Evolutionary conservation across 2,113 vertebrate genomes (phyloP).

Genomic region (Callionymus lyra): DNA sequence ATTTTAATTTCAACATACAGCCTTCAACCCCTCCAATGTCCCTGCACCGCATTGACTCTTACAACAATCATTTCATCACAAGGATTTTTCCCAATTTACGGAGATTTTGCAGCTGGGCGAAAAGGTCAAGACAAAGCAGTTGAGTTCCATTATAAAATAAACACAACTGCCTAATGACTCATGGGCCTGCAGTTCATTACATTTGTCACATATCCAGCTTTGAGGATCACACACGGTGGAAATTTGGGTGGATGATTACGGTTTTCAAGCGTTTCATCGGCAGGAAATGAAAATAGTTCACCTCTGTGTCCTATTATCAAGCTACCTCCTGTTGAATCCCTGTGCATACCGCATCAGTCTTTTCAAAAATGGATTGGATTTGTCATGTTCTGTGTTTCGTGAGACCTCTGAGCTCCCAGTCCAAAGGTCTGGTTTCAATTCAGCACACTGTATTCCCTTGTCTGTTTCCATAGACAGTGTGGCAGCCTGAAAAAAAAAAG

Average conservation of each 20-base stretch:
- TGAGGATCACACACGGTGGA: slow-evolving; percentile 3
- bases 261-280: slow-evolving; percentile 10
- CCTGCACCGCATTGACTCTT: too few species aligned
- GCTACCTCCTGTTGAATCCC: slow-evolving; percentile 12
- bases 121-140: too few species aligned
- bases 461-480: slow-evolving; percentile 42
- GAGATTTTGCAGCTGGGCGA: too few species aligned
- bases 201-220: slow-evolving; percentile 11
- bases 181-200: too few species aligned
- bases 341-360: slow-evolving; percentile 18
- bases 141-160: too few species aligned
- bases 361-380: slow-evolving; percentile 20
- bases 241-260: background rate
- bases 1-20: too few species aligned
- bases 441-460: slow-evolving; percentile 24
- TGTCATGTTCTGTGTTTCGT: slow-evolving; percentile 42
- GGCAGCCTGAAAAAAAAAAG: slow-evolving; percentile 40
- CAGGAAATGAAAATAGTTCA: slow-evolving; percentile 18
- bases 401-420: slow-evolving; percentile 34
- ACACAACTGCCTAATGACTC: too few species aligned
- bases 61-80: too few species aligned
- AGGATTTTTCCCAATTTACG: too few species aligned
- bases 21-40: too few species aligned
- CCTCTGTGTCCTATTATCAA: slow-evolving; percentile 23
- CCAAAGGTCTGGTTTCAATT: slow-evolving; percentile 47